Percentiles rank a stretch among this genome's conserved stretches.
These are phyloP conservation scores for Zaprionus gabonicus DNA, from an alignment of 1,140 invertebrate genomes.

Conservation along the genomic window DNA sequence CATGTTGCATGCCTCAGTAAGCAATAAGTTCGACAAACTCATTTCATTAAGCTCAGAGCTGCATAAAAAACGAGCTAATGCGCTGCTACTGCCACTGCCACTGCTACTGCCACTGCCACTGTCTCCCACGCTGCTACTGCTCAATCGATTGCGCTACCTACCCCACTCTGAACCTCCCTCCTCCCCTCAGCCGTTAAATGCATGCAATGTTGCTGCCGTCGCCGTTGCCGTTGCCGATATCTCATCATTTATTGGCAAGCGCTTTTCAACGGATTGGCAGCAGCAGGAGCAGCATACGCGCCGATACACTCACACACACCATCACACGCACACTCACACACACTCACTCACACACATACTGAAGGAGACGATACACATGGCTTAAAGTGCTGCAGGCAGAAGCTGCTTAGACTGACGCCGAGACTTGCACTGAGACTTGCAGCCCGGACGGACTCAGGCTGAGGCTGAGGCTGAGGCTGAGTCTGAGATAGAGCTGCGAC, in stretches of 20 bases:
- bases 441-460: not conserved
- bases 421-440: conserved; percentile 1
- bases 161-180: not conserved
- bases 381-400: conserved; percentile 50
- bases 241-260: conserved; percentile 81
- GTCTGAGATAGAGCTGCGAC: conserved; percentile 5
- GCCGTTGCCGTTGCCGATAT: conserved; percentile 50
- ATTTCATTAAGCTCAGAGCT: conserved; percentile 77
- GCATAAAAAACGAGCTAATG: conserved; percentile 77
- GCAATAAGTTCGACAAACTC: conserved; percentile 82
- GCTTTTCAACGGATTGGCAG: conserved; percentile 80
- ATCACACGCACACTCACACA: conserved; percentile 2
- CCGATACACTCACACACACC: conserved; percentile 21
- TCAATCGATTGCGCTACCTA: conserved; percentile 7
- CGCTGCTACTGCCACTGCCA: conserved; percentile 29
- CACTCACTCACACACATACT: conserved; percentile 19
- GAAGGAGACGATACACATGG: conserved; percentile 21
- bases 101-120: not conserved
- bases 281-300: conserved; percentile 41
- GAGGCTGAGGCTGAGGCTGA: not conserved
- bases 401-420: conserved; percentile 31
- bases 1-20: conserved; percentile 77
- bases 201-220: conserved; percentile 32
- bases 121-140: not conserved
- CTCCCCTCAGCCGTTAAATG: conserved; percentile 8